Evolutionary conservation across 2,113 vertebrate genomes (phyloP), one percentile per base, ranked within the genome.

Genomic region (Strix aluco): DNA sequence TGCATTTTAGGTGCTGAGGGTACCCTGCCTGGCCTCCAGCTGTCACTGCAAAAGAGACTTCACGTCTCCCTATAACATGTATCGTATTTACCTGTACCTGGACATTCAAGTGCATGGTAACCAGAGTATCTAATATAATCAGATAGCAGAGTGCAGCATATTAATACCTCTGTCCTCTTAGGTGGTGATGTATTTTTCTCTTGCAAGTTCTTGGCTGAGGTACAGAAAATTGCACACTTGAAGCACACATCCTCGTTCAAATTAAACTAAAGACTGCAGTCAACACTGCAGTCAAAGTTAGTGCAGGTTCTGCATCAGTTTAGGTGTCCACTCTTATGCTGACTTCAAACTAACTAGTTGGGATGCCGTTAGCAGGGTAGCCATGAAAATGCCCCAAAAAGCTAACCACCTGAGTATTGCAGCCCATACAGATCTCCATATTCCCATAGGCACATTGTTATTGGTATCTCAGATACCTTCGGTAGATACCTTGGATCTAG

Each of bases 391-490:
- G 32, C 10, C 30, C 15, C 16, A 1, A 47, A 30, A 85, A 67
- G 3, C 49, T 71, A 71, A 46, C 29, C 26, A 88, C 4, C 10
- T 74, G 42, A 51, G 36, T 34, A 27, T 2, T 46, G 18, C 36
- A 85, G 55, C 40, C 25, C 55, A 44, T 36, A 34, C 8, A 52
- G 65, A 57, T 25, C 29, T 92, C 42, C 70, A 9, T 20, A 10
- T 67, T 88, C 44, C 71, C 75, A 42, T 3, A 73, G 62, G 34
- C n/a, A 65, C 74, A 8, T 32, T 62, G 55, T 25, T 81, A 15
- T 3, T 78, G 17, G 13, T 57, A 46, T 58, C 47, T 86, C 49
- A 57, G 36, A 26, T 49, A 77, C 20, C 46, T 77, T 0, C 0
- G 21, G 11, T 19, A 21, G 44, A 46, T 46, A 46, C 44, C 44